Percentiles rank a stretch among this genome's conserved stretches.
These are phyloP conservation scores for Gavia stellata DNA, from an alignment of 2,113 vertebrate species.

Conservation along the genomic window DNA sequence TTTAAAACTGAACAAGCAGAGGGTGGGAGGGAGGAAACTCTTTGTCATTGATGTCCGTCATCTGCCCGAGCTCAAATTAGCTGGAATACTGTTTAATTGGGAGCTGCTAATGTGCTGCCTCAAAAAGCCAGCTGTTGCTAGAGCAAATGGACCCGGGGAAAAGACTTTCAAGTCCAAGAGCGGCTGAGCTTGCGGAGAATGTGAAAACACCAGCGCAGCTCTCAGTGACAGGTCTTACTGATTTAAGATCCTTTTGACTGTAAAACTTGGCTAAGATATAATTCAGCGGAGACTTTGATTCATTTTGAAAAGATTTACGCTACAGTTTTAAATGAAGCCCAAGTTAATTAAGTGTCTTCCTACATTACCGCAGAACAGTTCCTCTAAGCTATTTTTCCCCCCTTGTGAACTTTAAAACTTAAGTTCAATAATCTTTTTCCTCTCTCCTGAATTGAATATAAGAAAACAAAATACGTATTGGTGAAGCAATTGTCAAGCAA, in stretches of 20 bases:
- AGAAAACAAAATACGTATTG: neutral
- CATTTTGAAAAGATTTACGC: constrained; percentile 63
- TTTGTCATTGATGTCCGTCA: neutral
- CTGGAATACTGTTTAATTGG: constrained; percentile 46
- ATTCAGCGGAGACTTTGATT: constrained; percentile 46
- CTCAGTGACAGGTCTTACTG: constrained; percentile 26
- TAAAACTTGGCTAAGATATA: constrained; percentile 31
- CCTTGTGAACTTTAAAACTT: neutral
- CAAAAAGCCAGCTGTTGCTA: constrained; percentile 50
- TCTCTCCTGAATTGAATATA: neutral
- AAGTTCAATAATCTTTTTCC: neutral
- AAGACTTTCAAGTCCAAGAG: constrained; percentile 7
- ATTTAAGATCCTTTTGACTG: constrained; percentile 56
- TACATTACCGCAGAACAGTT: constrained; percentile 20
- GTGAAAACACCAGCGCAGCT: neutral
- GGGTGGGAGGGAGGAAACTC: neutral
- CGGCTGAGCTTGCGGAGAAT: neutral
- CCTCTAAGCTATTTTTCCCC: neutral
- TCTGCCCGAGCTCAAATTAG: constrained; percentile 10
- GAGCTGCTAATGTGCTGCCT: constrained; percentile 31
- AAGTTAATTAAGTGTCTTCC: constrained; percentile 62
- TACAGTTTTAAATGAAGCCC: constrained; percentile 42
- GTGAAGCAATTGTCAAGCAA: neutral
- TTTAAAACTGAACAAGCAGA: neutral
- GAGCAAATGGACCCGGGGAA: neutral